Base-by-base conservation (phyloP, 2,113 vertebrate species). In the Mohoua ochrocephala region DNA sequence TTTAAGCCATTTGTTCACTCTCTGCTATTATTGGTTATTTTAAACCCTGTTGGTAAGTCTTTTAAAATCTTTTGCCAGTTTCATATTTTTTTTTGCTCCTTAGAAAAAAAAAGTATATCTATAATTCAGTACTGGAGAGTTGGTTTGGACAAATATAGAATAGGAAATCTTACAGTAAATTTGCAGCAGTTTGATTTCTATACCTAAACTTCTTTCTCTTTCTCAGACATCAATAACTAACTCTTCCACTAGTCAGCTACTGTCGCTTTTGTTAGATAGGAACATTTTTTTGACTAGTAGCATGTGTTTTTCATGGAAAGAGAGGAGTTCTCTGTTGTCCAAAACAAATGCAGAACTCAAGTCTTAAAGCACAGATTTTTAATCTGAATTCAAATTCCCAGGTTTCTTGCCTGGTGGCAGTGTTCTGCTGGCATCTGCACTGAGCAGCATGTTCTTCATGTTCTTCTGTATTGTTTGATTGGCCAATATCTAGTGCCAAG, bases 91-190 rank as follows among this genome's bases (percentile, higher is more conserved):
- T 96, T 97, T 96, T 21, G 30, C 24, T 69, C 30, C 50, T 83
- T 49, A 67, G 33, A 13, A 84, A 68, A 63, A 70, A 54, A 39
- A 3, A 13, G 20, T 30, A 77, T 23, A 77, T 87, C 57, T 86
- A 13, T 87, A 98, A 86, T 91, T 93, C 49, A 93, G 3, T 91
- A 95, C 79, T 97, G 91, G 33, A 93, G 94, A 95, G 70, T 76
- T 96, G 53, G 16, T 95, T 97, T 84, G 94, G 94, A 87, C 70
- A 96, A 95, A 93, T 49, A 35, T 53, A 47, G 68, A 88, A 70
- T 84, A 95, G 87, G 64, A 84, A 31, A 42, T 95, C 63, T 96
- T 91, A 68, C 2, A 11, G 86, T 91, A 90, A 96, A 84, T 93
- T 76, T 91, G 59, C 65, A 96, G 81, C 89, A 96, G n/a, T 89